Base-by-base conservation (phyloP, 2,113 vertebrate genomes). In the Epinephelus fuscoguttatus region DNA sequence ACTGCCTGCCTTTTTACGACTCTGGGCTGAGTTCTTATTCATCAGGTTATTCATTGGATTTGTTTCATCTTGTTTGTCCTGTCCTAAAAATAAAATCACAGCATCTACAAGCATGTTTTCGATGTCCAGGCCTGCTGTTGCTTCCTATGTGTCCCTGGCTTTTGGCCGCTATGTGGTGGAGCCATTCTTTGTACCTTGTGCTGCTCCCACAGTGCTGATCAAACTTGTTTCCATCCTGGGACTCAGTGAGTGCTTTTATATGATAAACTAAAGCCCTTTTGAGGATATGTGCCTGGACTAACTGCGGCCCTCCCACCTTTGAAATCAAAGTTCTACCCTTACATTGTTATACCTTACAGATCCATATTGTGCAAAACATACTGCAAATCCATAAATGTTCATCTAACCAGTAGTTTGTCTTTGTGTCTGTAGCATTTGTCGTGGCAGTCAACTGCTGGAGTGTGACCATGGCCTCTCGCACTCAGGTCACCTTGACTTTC, bases 131-230 rank as follows among this genome's bases (percentile, higher is more conserved):
- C 97, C 97, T 21, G 95, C 96, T 55, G 95, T 96, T 80, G 92
- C 95, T 0, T 96, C 96, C 1, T 96, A 97, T 55, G 94, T 97
- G 25, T 88, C 95, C 19, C 75, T 97, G 88, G 96, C 97, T 0
- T 97, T 98, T n/a, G 97, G 96, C 1, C 96, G 96, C 19, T 98
- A 98, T 30, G 88, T 97, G 59, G 93, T 97, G 88, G 97, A 97
- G 68, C 96, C 97, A 0, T 96, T 97, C 71, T 98, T 96, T 8
- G 73, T 91, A 4, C 96, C 97, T 1, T 98, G 97, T n/a, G 73
- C 82, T 1, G 94, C 96, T 47, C 97, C 97, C 0, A 47, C 75
- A 11, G 74, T 49, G 9, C 93, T 96, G 0, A 92, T 98, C 87
- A 96, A 96, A 89, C 66, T 98, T 0, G 92, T 97, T 47, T 95